Percentiles rank a stretch among this genome's conserved stretches.
phyloP scores from a whole-genome alignment of 2,113 vertebrate genomes.

The Cyprinodon variegatus region DNA sequence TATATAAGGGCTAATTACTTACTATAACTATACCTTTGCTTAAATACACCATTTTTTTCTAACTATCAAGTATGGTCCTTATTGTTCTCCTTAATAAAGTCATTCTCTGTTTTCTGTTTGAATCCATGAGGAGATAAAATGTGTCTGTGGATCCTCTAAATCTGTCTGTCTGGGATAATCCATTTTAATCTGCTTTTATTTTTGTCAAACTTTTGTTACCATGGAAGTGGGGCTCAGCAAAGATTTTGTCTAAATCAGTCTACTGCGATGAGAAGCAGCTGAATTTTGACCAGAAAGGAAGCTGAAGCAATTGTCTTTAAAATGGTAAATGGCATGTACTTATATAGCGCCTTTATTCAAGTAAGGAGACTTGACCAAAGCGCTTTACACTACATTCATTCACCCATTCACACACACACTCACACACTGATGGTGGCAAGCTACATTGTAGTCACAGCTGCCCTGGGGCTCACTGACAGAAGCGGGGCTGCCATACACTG shows the following conservation, averaged over 20 bases:
- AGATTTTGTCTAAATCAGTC: slow-evolving; percentile 16
- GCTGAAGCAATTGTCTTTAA: neutral
- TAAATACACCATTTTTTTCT: neutral
- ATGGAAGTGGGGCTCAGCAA: slow-evolving; percentile 3
- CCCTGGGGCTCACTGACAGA: too few relatives aligned
- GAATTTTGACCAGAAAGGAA: slow-evolving; percentile 19
- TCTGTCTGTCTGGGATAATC: slow-evolving; percentile 16
- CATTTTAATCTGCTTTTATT: slow-evolving; percentile 39
- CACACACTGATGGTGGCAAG: neutral
- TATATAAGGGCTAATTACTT: neutral
- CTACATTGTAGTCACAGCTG: too few relatives aligned
- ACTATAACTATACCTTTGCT: neutral
- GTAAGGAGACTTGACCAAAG: too few relatives aligned
- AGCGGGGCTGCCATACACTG: too few relatives aligned
- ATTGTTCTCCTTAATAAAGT: neutral
- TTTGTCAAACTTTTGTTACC: slow-evolving; percentile 25
- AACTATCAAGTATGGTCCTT: neutral
- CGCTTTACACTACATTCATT: too few relatives aligned
- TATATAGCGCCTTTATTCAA: too few relatives aligned
- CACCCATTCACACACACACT: neutral
- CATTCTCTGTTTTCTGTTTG: slow-evolving; percentile 19
- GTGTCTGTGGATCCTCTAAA: slow-evolving; percentile 15
- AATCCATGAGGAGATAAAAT: slow-evolving; percentile 32
- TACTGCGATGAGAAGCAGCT: neutral
- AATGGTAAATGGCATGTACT: too few relatives aligned